Percentiles rank a stretch among this genome's conserved stretches.
These are phyloP conservation scores for Ametastegia equiseti DNA, from an alignment of 2,888 invertebrate genomes.

Conservation along the genomic window DNA sequence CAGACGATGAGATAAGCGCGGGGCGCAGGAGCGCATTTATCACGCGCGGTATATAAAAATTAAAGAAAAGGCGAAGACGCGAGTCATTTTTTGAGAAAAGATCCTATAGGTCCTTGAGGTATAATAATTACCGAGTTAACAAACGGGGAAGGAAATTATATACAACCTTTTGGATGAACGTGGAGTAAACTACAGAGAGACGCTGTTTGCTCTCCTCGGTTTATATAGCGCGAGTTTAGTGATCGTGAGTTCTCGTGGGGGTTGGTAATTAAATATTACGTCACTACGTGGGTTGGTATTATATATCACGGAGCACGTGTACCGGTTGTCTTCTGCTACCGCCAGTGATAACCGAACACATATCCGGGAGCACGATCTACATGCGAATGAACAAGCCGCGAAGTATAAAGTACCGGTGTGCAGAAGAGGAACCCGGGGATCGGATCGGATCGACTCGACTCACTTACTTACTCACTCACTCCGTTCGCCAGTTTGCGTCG, in stretches of 20 bases:
- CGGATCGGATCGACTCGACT: not conserved
- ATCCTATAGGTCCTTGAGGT: not conserved
- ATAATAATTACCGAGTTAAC: not conserved
- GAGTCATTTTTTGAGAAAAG: too few relatives aligned
- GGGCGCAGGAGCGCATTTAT: not conserved
- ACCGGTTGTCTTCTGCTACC: slow-evolving; percentile 44
- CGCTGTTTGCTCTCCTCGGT: slow-evolving; percentile 4
- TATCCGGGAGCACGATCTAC: slow-evolving; percentile 44
- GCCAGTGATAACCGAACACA: slow-evolving; percentile 38
- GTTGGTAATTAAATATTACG: slow-evolving; percentile 35
- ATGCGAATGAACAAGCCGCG: slow-evolving; percentile 39
- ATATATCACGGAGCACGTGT: slow-evolving; percentile 31
- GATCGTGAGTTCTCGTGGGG: not conserved
- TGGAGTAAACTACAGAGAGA: not conserved
- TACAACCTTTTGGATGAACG: not conserved
- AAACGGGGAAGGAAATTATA: not conserved
- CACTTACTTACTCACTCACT: not conserved
- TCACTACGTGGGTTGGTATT: slow-evolving; percentile 13
- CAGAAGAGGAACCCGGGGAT: slow-evolving; percentile 39
- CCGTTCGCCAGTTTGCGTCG: too few relatives aligned
- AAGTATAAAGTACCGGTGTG: slow-evolving; percentile 30
- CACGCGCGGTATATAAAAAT: too few relatives aligned
- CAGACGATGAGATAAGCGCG: not conserved
- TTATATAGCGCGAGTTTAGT: slow-evolving; percentile 4
- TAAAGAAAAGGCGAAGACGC: not conserved